Conservation (phyloP, 2,888 invertebrate species). For the Lacanobia wlatinum region DNA sequence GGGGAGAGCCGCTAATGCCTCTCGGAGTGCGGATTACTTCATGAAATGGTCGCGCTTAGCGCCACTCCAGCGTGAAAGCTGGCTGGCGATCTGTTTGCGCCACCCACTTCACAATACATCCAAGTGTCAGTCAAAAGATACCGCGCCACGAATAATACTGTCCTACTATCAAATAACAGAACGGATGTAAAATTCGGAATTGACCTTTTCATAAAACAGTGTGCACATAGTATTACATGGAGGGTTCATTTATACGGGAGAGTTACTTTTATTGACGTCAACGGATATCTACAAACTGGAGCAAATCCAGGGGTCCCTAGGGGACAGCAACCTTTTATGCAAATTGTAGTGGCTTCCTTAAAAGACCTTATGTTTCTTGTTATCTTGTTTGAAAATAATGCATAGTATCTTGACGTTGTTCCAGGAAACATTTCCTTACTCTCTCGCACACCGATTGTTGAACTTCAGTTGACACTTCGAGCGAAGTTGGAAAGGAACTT, state of each 20-base stretch:
- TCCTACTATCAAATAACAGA: constrained; percentile 28
- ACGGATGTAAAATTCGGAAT: constrained; percentile 28
- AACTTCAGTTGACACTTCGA: constrained; percentile 81
- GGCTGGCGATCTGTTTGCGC: constrained; percentile 82
- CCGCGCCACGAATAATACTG: constrained; percentile 42
- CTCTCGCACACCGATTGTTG: constrained; percentile 72
- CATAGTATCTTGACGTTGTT: constrained; percentile 29
- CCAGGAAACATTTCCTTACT: constrained; percentile 62
- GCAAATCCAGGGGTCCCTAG: constrained; percentile 47
- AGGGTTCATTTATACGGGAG: constrained; percentile 46
- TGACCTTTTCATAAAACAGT: constrained; percentile 40
- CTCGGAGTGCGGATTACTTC: constrained; percentile 85
- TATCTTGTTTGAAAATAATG: constrained; percentile 33
- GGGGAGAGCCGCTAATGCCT: constrained; percentile 80
- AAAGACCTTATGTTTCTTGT: constrained; percentile 44
- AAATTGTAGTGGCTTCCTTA: constrained; percentile 50
- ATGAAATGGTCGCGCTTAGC: constrained; percentile 84
- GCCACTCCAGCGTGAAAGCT: constrained; percentile 83
- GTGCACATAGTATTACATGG: constrained; percentile 32
- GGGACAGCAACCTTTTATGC: constrained; percentile 59
- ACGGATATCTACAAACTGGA: constrained; percentile 58
- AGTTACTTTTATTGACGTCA: constrained; percentile 58
- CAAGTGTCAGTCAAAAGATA: constrained; percentile 75
- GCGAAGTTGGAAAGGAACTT: constrained; percentile 77
- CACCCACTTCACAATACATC: constrained; percentile 77